These are phyloP conservation scores for Tretioscincus oriximinensis DNA, from an alignment of 2,113 vertebrate species.

Conservation along the genomic window DNA sequence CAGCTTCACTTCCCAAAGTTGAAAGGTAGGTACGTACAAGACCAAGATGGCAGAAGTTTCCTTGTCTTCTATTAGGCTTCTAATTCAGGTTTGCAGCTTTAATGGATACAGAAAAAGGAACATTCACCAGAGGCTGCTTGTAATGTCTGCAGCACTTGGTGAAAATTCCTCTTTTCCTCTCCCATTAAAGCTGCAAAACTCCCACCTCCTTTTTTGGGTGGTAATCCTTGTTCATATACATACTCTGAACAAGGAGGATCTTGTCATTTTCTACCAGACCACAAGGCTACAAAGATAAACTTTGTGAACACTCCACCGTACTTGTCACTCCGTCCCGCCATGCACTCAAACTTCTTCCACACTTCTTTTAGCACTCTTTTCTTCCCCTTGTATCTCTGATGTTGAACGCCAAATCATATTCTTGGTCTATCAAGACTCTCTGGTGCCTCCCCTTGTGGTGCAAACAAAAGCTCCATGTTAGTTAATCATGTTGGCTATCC, in stretches of 20 bases:
- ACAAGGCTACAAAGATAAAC: background rate
- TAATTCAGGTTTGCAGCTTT: too few species aligned
- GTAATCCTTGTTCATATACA: background rate
- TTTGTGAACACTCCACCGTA: background rate
- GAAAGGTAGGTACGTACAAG: background rate
- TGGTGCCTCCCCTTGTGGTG: background rate
- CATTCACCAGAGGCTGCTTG: too few species aligned
- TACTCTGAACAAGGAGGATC: background rate
- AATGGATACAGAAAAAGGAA: too few species aligned
- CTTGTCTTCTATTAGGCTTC: background rate
- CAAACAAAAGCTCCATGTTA: background rate
- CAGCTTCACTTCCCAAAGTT: background rate
- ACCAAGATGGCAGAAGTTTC: background rate
- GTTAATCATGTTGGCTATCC: background rate
- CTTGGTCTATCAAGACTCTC: background rate
- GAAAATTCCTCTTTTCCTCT: too few species aligned
- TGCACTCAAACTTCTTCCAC: background rate
- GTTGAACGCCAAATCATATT: background rate
- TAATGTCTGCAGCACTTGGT: too few species aligned
- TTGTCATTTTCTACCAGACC: background rate
- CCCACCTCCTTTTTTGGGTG: too few species aligned
- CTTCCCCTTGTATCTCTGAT: background rate
- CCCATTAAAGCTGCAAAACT: too few species aligned
- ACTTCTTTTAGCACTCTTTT: background rate
- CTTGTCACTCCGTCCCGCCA: background rate